A percentile compares a stretch with the other conserved stretches of the same genome.
These are phyloP conservation scores for Nesoenas mayeri DNA, from an alignment of 2,113 vertebrate genomes.

Conservation along the genomic window DNA sequence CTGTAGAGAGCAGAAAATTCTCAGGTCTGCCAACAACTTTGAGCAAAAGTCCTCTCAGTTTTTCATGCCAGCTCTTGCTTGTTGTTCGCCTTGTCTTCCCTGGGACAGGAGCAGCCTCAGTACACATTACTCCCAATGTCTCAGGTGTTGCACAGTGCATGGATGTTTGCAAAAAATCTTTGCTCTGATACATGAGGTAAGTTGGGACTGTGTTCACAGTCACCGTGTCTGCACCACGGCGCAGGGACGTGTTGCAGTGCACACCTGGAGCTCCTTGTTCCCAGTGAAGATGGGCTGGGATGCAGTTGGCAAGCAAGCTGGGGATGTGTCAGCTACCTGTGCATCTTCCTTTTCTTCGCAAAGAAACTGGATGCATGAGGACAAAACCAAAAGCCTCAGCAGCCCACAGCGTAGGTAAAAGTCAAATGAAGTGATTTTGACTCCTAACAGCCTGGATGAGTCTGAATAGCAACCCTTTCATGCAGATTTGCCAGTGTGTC, in stretches of 20 bases:
- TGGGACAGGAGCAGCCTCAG: not conserved
- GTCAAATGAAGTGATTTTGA: not conserved
- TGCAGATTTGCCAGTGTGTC: not conserved
- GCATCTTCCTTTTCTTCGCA: not conserved
- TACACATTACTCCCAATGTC: rapidly evolving
- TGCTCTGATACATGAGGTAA: rapidly evolving
- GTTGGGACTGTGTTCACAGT: rapidly evolving
- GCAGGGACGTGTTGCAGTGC: not conserved
- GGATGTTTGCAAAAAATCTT: not conserved
- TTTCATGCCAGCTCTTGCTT: not conserved
- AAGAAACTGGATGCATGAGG: not conserved
- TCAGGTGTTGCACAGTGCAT: not conserved
- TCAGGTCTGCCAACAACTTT: not conserved
- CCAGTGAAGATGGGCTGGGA: not conserved
- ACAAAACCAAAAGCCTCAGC: not conserved
- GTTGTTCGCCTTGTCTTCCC: not conserved
- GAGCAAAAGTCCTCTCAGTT: not conserved
- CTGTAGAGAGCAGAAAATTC: conserved; percentile 10
- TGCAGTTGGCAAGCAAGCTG: not conserved
- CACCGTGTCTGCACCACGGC: rapidly evolving
- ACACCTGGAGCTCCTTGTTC: not conserved
- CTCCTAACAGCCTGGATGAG: not conserved
- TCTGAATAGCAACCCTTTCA: not conserved
- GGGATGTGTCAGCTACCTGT: not conserved
- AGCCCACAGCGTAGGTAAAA: too few species aligned